phyloP scores from a whole-genome alignment of 2,797 vertebrate genomes.

The Pelodytes ibericus region DNA sequence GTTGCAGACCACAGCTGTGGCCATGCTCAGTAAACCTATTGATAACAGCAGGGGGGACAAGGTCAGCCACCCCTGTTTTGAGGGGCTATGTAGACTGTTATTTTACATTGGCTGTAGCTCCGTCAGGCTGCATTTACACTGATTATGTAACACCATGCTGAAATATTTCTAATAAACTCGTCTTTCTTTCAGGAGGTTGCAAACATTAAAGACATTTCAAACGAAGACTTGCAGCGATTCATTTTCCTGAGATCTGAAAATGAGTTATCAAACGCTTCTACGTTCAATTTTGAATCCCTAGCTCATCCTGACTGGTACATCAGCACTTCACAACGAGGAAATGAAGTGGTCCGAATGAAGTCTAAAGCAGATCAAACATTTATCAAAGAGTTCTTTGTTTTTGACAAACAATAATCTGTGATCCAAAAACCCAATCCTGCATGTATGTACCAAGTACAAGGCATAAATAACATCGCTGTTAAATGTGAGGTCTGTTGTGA shows the following conservation, averaged over 20 bases:
- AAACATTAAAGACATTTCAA: constrained; percentile 14
- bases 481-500: neutral
- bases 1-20: too few species aligned
- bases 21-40: too few species aligned
- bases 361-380: neutral
- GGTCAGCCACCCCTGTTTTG: too few species aligned
- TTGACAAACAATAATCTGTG: neutral
- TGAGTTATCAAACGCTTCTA: too few species aligned
- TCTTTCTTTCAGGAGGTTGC: constrained; percentile 23
- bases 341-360: neutral
- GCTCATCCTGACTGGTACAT: constrained; percentile 37
- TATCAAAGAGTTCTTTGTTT: constrained; percentile 3
- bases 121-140: too few species aligned
- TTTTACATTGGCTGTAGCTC: too few species aligned
- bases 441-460: constrained; percentile 44
- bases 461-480: neutral
- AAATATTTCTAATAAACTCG: too few species aligned
- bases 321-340: constrained; percentile 18
- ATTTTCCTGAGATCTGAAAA: constrained; percentile 20
- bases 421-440: neutral
- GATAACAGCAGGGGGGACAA: too few species aligned
- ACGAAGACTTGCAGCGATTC: constrained; percentile 10
- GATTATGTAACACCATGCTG: too few species aligned
- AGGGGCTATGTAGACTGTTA: too few species aligned
- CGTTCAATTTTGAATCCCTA: constrained; percentile 23